Base-by-base conservation (phyloP, 2,113 vertebrate genomes). In the Rousettus leschenaultii region DNA sequence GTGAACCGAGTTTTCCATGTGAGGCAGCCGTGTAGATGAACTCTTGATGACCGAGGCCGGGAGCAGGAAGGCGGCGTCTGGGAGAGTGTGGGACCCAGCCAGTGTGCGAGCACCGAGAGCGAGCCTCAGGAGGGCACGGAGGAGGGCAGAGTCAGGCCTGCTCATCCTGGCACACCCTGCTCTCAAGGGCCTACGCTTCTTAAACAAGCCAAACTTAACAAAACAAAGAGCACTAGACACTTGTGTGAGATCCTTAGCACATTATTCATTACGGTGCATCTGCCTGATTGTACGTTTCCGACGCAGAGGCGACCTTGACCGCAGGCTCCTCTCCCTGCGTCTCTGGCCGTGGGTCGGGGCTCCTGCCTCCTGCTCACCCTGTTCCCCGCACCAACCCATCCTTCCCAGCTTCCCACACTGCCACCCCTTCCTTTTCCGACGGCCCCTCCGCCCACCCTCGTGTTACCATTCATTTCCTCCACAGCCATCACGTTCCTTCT, bases 131-230 rank as follows among this genome's bases (percentile, higher is more conserved):
- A 86, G 28, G 40, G 3, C 28, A 9, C 0, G 0, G 10, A 4
- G 1, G 0, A 6, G 7, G 22, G 33, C 45, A 11, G 26, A 21
- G 13, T 15, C 26, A 11, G 73, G 16, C 3, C 28, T 2, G 3
- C 70, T n/a, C 0, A 0, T 5, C 12, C 0, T 3, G 33, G 33
- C 4, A 15, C 30, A 5, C 18, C 26, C 38, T 10, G 14, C 18
- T 35, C 53, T 33, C 14, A 2, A 38, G 70, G 45, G 33, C 24
- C 48, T n/a, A 3, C 14, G 18, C 51, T n/a, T 19, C 78, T 26
- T 53, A 71, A n/a, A 22, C 14, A 40, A 70, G 66, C 59, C 57
- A 38, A 40, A 61, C n/a, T 24, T 21, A 70, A 68, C 15, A 24
- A 68, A 75, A 71, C 48, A n/a, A 57, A 33, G 59, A 30, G 26